Evolutionary conservation across 1,140 invertebrate genomes (phyloP).

Genomic region (Anthonomus grandis): DNA sequence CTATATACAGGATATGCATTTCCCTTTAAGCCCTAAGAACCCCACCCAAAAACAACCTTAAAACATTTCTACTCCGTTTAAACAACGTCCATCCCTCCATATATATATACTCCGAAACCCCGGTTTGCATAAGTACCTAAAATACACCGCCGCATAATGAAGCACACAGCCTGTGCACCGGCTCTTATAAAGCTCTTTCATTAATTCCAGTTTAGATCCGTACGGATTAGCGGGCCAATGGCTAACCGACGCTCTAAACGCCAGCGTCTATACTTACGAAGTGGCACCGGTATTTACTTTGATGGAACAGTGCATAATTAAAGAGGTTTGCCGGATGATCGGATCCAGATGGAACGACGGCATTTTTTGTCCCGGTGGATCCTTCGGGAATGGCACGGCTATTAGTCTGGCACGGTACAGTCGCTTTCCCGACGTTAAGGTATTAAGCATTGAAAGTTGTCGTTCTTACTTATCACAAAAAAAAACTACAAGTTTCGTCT

Average conservation of each 20-base stretch:
- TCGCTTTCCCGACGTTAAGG: conserved; percentile 58
- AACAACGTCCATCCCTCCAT: too few species aligned
- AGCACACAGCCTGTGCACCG: too few species aligned
- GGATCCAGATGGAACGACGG: conserved; percentile 56
- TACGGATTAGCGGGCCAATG: conserved; percentile 56
- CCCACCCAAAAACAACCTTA: too few species aligned
- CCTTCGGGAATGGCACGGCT: conserved; percentile 68
- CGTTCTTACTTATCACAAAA: too few species aligned
- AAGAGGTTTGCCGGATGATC: conserved; percentile 54
- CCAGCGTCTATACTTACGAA: conserved; percentile 56
- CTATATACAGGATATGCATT: too few species aligned
- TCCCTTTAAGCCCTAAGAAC: too few species aligned
- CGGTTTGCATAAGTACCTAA: too few species aligned
- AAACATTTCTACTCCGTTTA: too few species aligned
- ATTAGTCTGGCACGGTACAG: conserved; percentile 61
- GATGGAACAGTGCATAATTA: conserved; percentile 51
- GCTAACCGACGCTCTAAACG: conserved; percentile 54
- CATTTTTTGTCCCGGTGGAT: conserved; percentile 70
- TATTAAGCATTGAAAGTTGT: conserved; percentile 21
- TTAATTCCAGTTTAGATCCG: conserved; percentile 50
- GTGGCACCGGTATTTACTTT: conserved; percentile 58
- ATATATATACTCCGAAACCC: too few species aligned
- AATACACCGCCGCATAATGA: too few species aligned
- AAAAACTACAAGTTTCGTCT: too few species aligned
- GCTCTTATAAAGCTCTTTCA: background rate